Evolutionary conservation across 2,888 invertebrate species (phyloP).

Genomic region (Heteromyza rotundicornis): DNA sequence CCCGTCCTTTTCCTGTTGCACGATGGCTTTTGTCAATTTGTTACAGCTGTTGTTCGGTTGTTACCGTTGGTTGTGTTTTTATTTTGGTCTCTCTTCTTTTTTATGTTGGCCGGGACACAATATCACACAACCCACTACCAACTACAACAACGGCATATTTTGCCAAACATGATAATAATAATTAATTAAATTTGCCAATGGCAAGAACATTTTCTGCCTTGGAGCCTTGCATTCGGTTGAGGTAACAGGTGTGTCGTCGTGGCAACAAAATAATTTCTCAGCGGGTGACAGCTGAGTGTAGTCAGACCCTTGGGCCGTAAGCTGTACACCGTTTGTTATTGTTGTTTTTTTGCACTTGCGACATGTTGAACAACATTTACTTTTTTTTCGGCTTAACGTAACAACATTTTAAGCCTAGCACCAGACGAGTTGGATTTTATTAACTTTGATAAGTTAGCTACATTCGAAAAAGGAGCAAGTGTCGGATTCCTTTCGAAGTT

Average conservation of each 20-base stretch:
- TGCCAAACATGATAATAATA: constrained; percentile 13
- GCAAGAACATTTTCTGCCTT: constrained; percentile 9
- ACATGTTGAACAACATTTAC: too few relatives aligned
- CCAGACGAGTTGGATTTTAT: too few relatives aligned
- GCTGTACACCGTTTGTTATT: too few relatives aligned
- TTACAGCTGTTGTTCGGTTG: background rate
- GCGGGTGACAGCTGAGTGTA: background rate
- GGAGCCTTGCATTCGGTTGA: background rate
- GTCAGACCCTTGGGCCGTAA: background rate
- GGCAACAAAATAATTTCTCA: background rate
- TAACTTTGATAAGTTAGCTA: too few relatives aligned
- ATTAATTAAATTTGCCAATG: constrained; percentile 22
- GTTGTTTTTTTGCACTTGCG: too few relatives aligned
- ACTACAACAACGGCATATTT: background rate
- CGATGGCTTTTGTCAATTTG: background rate
- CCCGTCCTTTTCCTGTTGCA: background rate
- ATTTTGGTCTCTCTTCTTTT: background rate
- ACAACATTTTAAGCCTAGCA: too few relatives aligned
- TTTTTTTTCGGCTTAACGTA: too few relatives aligned
- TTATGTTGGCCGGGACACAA: background rate
- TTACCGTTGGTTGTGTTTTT: background rate
- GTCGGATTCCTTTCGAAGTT: too few relatives aligned
- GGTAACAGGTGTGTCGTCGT: constrained; percentile 10
- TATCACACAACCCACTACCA: too few relatives aligned
- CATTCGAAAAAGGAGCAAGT: too few relatives aligned